phyloP scores from a whole-genome alignment of 2,888 invertebrate species.

The Junonia oenone region DNA sequence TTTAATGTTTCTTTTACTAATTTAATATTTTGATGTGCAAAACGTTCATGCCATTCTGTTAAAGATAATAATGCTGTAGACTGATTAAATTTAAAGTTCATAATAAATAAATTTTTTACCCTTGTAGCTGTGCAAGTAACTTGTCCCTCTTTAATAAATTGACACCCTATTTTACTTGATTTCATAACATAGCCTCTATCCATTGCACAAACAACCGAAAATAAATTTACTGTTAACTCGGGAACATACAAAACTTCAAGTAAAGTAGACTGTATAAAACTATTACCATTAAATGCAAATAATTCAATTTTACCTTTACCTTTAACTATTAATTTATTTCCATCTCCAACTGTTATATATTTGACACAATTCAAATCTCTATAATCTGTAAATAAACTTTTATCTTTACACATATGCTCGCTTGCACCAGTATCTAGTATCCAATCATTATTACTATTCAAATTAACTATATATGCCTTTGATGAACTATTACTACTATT shows the following conservation, averaged over 20 bases:
- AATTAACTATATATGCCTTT: not conserved
- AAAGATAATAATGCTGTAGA: not conserved
- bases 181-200: not conserved
- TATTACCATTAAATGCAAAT: not conserved
- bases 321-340: not conserved
- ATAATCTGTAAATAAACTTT: not conserved
- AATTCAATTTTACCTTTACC: not conserved
- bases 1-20: not conserved
- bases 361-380: not conserved
- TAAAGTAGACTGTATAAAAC: not conserved
- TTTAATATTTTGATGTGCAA: not conserved
- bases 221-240: not conserved
- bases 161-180: not conserved
- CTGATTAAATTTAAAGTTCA: not conserved
- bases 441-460: not conserved
- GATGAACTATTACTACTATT: not conserved
- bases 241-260: not conserved
- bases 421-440: not conserved
- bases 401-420: not conserved
- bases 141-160: not conserved
- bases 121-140: not conserved
- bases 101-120: not conserved
- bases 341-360: not conserved
- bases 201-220: not conserved
- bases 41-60: not conserved